phyloP scores from a whole-genome alignment of 2,888 invertebrate genomes.

The Tiphia femorata region DNA sequence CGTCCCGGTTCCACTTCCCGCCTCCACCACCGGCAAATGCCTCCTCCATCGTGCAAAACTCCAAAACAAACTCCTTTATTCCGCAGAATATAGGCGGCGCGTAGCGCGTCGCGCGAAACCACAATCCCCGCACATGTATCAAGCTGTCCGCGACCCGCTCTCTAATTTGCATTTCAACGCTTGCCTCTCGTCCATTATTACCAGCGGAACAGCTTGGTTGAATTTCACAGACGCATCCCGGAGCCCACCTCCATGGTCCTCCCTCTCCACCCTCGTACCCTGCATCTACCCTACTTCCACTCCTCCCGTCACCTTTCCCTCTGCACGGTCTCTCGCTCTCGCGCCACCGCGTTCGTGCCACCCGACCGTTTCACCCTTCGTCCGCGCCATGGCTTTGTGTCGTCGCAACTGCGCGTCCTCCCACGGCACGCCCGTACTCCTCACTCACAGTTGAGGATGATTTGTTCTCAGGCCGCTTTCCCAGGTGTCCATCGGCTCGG shows the following conservation, averaged over 20 bases:
- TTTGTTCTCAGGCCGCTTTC: too few relatives aligned
- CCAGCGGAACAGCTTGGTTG: constrained; percentile 66
- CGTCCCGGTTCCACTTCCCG: too few relatives aligned
- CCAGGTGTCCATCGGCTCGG: too few relatives aligned
- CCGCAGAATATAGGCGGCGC: constrained; percentile 58
- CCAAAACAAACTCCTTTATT: constrained; percentile 62
- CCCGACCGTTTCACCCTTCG: background rate
- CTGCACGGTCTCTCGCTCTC: background rate
- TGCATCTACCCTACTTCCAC: constrained; percentile 1
- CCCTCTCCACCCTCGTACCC: constrained; percentile 11
- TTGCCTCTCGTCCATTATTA: constrained; percentile 66
- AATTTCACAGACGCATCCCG: constrained; percentile 62
- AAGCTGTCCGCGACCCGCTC: constrained; percentile 66
- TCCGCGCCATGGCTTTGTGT: background rate
- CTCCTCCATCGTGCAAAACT: constrained; percentile 44
- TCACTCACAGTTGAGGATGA: too few relatives aligned
- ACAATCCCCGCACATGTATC: constrained; percentile 67
- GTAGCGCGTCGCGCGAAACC: constrained; percentile 60
- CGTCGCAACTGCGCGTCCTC: too few relatives aligned
- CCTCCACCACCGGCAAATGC: too few relatives aligned
- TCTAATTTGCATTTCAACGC: constrained; percentile 67
- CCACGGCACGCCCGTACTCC: too few relatives aligned
- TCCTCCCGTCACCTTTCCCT: background rate
- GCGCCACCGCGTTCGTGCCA: background rate
- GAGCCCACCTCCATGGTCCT: constrained; percentile 16